Evolutionary conservation across 2,113 vertebrate species (phyloP), one percentile per base, ranked within the genome.

Genomic region (Salvelinus namaycush): DNA sequence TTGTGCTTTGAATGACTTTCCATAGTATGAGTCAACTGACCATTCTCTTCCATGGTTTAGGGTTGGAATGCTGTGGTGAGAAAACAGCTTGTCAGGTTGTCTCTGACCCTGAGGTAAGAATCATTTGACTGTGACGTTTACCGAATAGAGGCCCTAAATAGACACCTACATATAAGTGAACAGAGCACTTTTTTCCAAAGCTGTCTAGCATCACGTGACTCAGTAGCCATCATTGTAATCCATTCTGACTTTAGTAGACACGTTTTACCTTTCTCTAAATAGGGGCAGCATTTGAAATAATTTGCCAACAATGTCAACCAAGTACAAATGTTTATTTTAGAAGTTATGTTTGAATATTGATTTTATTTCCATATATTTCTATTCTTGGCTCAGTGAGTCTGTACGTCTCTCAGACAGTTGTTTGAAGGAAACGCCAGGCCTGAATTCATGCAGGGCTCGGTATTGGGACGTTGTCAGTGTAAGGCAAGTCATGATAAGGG

Each of bases 321-420:
- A 83, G 76, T 29, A 6, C 59, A 88, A 86, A 79, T 89, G 86
- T 89, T 91, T 92, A 89, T 90, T 91, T 91, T 86, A 85, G 89
- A 84, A 88, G 79, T 66, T 76, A 87, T 87, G 80, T 85, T 88
- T 86, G 78, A 87, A 89, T 88, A 86, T 89, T 92, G 86, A 68
- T 85, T 92, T 82, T 89, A 86, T 91, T 90, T 90, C 88, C 79
- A 82, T 87, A 83, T 81, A 84, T 79, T 84, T 83, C 54, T 73
- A 77, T 79, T 79, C 86, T 88, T 80, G 72, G 80, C 87, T 70
- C 87, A 83, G 87, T 81, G 29, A 81, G 84, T 79, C 64, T 81
- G 76, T 79, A 76, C 76, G 67, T 74, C 80, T 81, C 48, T 14
- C 34, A 82, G 72, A 76, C 68, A 74, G 20, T 39, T 84, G 73